Evolutionary conservation across 2,797 vertebrate species (phyloP), one percentile per base, ranked within the genome.

Genomic region (Enteromius fasciolatus): DNA sequence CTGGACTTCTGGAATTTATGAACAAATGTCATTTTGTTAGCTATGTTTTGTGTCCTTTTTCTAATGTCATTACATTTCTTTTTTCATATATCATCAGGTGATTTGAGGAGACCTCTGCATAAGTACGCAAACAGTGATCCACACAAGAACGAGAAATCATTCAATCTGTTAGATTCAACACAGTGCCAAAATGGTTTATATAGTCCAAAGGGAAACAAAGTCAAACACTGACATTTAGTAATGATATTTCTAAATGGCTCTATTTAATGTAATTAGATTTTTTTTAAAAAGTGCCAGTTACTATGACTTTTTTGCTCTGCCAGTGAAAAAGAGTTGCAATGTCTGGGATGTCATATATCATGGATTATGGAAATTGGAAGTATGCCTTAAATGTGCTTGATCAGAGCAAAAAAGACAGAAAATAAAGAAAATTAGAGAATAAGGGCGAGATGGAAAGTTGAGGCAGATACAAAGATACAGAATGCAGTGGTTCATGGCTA

Each of bases 21-120:
- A 68, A 44, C 63, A 76, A 83, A 77, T 36, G 25, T 63, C 2
- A 61, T 44, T 46, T 31, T 36, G 23, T 57, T 44, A 76, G 48
- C 33, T 4, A 36, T 8, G 28, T 17, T 61, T 61, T 0, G 9
- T 57, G 66, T 3, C 28, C n/a, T 78, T 50, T 67, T 48, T 79
- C n/a, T 69, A 57, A 57, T 41, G 17, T 20, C 4, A 18, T 31
- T 28, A 14, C 17, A 69, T 69, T 36, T 15, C 0, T 6, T 36
- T 48, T 41, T 64, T 66, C 3, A 64, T 2, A 41, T 23, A 25
- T 63, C 23, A 23, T 23, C 4, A 72, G 36, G 28, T 73, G 68
- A 80, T 33, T 57, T 25, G 17, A 70, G 25, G 17, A 25, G 15
- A 36, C 2, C 11, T 46, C 4, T 50, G 41, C 46, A 5, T 14